Base-by-base conservation (phyloP, 2,797 vertebrate genomes). In the Erethizon dorsatum region DNA sequence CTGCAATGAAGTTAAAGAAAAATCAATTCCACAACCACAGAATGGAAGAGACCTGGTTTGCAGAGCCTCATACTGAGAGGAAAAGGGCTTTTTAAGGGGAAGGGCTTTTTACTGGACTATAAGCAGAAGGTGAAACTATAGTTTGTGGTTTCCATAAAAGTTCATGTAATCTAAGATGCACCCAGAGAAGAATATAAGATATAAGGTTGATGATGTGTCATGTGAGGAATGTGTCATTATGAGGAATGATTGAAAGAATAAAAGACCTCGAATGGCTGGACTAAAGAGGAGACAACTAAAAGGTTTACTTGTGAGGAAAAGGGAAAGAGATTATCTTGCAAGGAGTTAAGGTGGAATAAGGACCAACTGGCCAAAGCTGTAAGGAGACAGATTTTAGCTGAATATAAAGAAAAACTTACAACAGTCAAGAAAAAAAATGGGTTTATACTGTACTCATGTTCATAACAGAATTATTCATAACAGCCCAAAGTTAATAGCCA, bases 51-150 rank as follows among this genome's bases (percentile, higher is more conserved):
- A 82, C 45, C 26, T 93, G 26, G 18, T 56, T 92, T 79, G 10
- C 15, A 67, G n/a, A 47, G 71, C 47, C 73, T 96, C 56, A 73
- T 67, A 54, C 56, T 88, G 61, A 93, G 71, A 83, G 18, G 4
- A 47, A 86, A 83, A 69, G 8, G 63, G 28, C 6, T 93, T 83
- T 88, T n/a, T 54, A 57, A 86, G 73, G 41, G 52, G 11, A 96
- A 90, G 37, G 13, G 17, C 5, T 79, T 67, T 85, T 95, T 63
- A 89, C 3, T 87, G 47, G 65, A 71, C 59, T 31, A 57, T 50
- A 85, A 97, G 4, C 22, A 83, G 57, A 91, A 79, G 31, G 28
- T n/a, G 14, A 97, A 96, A 78, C 31, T 84, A 83, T 47, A 93
- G 57, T 50, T 73, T 87, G 80, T 41, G 10, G n/a, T 95, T 96